These are phyloP conservation scores for Brachypodius melanocephalos DNA, from an alignment of 2,113 vertebrate species.

Conservation along the genomic window DNA sequence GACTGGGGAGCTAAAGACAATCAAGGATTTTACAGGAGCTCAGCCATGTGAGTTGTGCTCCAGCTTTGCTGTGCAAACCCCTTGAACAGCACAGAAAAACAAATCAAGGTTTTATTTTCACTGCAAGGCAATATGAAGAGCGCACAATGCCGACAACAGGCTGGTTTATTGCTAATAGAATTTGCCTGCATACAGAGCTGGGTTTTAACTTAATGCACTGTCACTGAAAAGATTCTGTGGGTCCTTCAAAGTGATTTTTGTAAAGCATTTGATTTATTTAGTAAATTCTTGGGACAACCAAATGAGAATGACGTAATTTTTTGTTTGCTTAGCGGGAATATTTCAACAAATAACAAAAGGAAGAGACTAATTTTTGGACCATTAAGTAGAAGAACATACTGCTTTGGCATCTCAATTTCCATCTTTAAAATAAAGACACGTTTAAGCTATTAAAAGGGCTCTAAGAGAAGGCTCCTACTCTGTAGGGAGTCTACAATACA, in stretches of 20 bases:
- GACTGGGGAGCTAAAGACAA: background rate
- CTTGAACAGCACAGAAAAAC: slow-evolving; percentile 6
- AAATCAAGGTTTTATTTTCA: slow-evolving; percentile 55
- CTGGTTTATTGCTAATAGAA: slow-evolving; percentile 10
- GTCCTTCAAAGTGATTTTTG: background rate
- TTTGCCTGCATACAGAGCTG: background rate
- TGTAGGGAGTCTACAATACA: background rate
- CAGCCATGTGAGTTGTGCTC: background rate
- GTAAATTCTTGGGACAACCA: background rate
- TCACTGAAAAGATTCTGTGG: background rate
- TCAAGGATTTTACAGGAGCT: background rate
- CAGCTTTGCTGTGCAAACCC: background rate
- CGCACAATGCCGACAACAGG: background rate
- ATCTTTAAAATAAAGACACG: background rate
- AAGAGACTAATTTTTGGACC: background rate
- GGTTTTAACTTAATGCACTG: background rate
- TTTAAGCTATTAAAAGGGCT: background rate
- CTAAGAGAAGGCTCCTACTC: background rate
- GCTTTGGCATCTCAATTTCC: background rate
- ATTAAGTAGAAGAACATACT: background rate
- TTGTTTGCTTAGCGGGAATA: background rate
- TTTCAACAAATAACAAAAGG: background rate
- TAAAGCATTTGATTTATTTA: background rate
- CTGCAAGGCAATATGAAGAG: background rate
- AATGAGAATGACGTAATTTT: background rate